phyloP scores from a whole-genome alignment of 2,113 vertebrate genomes.

The Falco punctatus region DNA sequence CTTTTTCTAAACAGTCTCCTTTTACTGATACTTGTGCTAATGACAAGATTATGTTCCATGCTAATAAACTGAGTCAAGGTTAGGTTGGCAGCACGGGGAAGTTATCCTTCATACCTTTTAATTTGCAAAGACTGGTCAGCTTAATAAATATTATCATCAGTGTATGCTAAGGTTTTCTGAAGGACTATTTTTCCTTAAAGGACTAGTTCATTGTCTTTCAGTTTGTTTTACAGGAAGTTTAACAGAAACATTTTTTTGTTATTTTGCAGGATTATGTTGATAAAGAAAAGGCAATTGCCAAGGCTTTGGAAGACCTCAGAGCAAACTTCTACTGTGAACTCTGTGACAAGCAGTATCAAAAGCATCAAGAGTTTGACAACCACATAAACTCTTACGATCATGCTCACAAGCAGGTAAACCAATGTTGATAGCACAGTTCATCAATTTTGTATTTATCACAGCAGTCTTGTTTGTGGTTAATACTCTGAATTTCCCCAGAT shows the following conservation, averaged over 20 bases:
- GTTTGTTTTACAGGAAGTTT: neutral
- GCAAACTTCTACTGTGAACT: slow-evolving; percentile 99
- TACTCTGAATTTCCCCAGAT: neutral
- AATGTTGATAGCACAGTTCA: neutral
- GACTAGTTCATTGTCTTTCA: neutral
- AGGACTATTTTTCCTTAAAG: neutral
- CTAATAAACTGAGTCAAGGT: neutral
- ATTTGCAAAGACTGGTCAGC: neutral
- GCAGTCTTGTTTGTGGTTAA: neutral
- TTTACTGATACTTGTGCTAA: neutral
- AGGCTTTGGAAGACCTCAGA: slow-evolving; percentile 95
- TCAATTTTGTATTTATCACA: neutral
- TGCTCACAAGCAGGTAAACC: slow-evolving; percentile 94
- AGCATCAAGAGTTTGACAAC: slow-evolving; percentile 99
- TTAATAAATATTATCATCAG: fast-evolving
- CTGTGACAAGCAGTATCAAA: slow-evolving; percentile 99
- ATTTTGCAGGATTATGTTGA: slow-evolving; percentile 90
- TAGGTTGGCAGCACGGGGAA: fast-evolving
- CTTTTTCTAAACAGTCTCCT: neutral
- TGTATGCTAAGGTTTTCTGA: neutral
- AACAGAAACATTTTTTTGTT: neutral
- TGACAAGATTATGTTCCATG: too few species aligned
- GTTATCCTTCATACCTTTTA: neutral
- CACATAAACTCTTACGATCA: slow-evolving; percentile 99
- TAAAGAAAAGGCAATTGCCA: slow-evolving; percentile 98